Evolutionary conservation across 37 sponge, comb jelly and placozoan species (phyloP), one percentile per base, ranked within the genome.

Genomic region (Dysidea cf. avara): DNA sequence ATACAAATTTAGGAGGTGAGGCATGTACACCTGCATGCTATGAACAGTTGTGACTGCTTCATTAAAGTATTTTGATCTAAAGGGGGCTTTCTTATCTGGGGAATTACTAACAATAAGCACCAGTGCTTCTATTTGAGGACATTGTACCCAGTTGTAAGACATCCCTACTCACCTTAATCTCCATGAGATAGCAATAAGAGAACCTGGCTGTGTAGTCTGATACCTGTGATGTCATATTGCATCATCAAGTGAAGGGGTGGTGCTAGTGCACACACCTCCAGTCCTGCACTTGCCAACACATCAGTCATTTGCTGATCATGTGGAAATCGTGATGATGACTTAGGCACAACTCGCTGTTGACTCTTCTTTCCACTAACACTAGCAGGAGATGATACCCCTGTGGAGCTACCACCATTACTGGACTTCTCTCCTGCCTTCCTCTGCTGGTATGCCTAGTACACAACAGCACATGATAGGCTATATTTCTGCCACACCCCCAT

Each of bases 101-200:
- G n/a, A n/a, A n/a, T n/a, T n/a, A n/a, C n/a, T n/a, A n/a, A n/a
- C n/a, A n/a, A n/a, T n/a, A n/a, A n/a, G n/a, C n/a, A n/a, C n/a
- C n/a, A n/a, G n/a, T n/a, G n/a, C n/a, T n/a, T n/a, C n/a, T n/a
- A n/a, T n/a, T n/a, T n/a, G n/a, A n/a, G n/a, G n/a, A n/a, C n/a
- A n/a, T n/a, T n/a, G n/a, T n/a, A n/a, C n/a, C n/a, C n/a, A n/a
- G n/a, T n/a, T n/a, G n/a, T n/a, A n/a, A n/a, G n/a, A n/a, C n/a
- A n/a, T n/a, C n/a, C n/a, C n/a, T n/a, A n/a, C n/a, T n/a, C n/a
- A 87, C 88, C 88, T 87, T 87, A 31, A 87, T 78, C 49, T 87
- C 82, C 26, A 16, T 60, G 14, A 87, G 47, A 60, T 66, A 87
- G 38, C 52, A 38, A 39, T 61, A 77, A 6, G 82, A 40, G 52